Evolutionary conservation across 2,888 invertebrate genomes (phyloP), one percentile per base, ranked within the genome.

Genomic region (Torymus auratus): DNA sequence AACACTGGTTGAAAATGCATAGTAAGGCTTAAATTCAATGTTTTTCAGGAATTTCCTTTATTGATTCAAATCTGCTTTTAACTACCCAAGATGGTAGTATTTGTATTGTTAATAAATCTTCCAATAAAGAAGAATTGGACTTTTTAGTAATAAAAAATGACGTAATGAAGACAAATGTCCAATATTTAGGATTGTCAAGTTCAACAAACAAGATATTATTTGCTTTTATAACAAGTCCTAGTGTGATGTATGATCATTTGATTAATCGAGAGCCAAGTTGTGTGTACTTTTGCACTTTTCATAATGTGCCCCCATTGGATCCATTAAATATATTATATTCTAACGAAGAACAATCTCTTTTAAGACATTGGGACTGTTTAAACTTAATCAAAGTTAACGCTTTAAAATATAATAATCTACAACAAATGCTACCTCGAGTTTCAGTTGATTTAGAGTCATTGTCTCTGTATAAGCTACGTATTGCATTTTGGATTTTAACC

Each of bases 301-400:
- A 85, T 12, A 82, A 78, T 3, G 68, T 84, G 12, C 56, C 81
- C 28, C 86, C 78, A 41, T 86, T 84, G 74, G 82, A 89, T 80
- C 88, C 89, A 2, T 79, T 85, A 20, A 17, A 79, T 0, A 80
- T 86, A 41, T 81, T 81, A n/a, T 73, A 67, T 86, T 10, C 62
- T 85, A 75, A 83, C 4, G 81, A 84, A 62, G 78, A 85, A 55
- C 17, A 79, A 83, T 82, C 2, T 77, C 81, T 3, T 75, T 77
- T 1, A 68, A 78, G n/a, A 76, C 84, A 13, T 80, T 91, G 91
- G 91, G 91, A 91, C 72, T 90, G 89, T 80, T 78, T 91, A 14
- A 91, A 91, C 82, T 64, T 86, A 5, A 83, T 91, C 78, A 86
- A 88, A 15, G 82, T 86, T 5, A 88, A 85, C 65, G 79, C 84